phyloP scores from a whole-genome alignment of 2,797 vertebrate species.

The Neomorphus geoffroyi region DNA sequence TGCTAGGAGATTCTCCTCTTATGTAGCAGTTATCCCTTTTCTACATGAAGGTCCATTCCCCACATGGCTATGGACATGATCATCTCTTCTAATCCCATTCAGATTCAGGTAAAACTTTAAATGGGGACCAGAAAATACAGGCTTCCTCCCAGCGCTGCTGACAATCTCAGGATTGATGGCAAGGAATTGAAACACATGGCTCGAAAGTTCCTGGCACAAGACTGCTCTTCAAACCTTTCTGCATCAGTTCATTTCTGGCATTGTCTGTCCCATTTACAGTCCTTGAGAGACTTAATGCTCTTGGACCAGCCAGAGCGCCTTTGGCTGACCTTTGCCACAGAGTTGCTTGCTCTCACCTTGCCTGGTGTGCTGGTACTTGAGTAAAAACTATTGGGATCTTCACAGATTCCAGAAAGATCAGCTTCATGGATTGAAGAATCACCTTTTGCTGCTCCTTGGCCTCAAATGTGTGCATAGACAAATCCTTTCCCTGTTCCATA shows the following conservation, averaged over 20 bases:
- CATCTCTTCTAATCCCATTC: background rate
- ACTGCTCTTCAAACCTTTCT: conserved; percentile 38
- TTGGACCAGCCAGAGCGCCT: conserved; percentile 5
- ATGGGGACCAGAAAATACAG: background rate
- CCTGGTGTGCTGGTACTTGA: background rate
- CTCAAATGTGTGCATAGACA: background rate
- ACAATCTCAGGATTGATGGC: background rate
- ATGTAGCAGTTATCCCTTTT: background rate
- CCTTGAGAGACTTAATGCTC: background rate
- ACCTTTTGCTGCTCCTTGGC: background rate
- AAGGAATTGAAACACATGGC: conserved; percentile 41
- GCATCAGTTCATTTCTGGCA: conserved; percentile 41
- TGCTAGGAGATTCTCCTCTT: background rate
- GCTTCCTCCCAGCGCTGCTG: background rate
- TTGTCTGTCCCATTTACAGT: background rate
- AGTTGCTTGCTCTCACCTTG: conserved; percentile 31
- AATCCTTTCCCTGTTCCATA: background rate
- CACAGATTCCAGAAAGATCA: background rate
- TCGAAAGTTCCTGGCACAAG: background rate
- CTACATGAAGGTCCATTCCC: background rate
- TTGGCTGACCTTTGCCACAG: conserved; percentile 39
- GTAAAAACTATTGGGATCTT: background rate
- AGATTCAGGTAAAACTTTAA: background rate
- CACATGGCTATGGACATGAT: background rate
- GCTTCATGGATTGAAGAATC: background rate